Conservation (phyloP, 1,140 invertebrate genomes). For the Lethrus apterus region DNA sequence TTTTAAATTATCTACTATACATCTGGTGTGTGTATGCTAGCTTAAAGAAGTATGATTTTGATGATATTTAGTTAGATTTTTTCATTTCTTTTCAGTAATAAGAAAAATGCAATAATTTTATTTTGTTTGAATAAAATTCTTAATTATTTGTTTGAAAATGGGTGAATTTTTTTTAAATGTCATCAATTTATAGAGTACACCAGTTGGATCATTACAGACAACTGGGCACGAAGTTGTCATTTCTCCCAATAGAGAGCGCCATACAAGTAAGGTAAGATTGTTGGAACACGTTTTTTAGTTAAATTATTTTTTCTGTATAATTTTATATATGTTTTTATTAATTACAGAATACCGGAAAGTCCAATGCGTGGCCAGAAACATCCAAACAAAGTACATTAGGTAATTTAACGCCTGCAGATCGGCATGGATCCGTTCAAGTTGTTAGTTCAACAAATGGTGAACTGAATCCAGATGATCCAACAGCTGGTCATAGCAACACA, state of each 20-base stretch:
- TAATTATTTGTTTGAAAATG: not conserved
- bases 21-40: no score
- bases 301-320: no score
- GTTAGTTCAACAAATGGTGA: constrained; percentile 96
- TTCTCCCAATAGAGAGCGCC: constrained; percentile 80
- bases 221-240: constrained; percentile 80
- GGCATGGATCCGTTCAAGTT: constrained; percentile 82
- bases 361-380: constrained; percentile 43
- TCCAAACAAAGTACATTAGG: constrained; percentile 55
- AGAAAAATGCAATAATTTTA: not conserved
- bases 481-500: constrained; percentile 92
- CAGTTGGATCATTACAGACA: constrained; percentile 82
- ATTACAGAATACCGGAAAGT: constrained; percentile 22
- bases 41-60: no score
- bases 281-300: constrained; percentile 25
- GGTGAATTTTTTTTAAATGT: constrained; percentile 6
- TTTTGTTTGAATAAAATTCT: no score
- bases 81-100: not conserved
- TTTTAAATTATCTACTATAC: no score
- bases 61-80: constrained; percentile 5
- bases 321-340: constrained; percentile 13
- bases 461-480: constrained; percentile 89
- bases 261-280: constrained; percentile 79
- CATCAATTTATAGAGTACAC: constrained; percentile 69
- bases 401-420: constrained; percentile 83